These are phyloP conservation scores for Colostygia pectinataria DNA, from an alignment of 2,888 invertebrate species.

Conservation along the genomic window DNA sequence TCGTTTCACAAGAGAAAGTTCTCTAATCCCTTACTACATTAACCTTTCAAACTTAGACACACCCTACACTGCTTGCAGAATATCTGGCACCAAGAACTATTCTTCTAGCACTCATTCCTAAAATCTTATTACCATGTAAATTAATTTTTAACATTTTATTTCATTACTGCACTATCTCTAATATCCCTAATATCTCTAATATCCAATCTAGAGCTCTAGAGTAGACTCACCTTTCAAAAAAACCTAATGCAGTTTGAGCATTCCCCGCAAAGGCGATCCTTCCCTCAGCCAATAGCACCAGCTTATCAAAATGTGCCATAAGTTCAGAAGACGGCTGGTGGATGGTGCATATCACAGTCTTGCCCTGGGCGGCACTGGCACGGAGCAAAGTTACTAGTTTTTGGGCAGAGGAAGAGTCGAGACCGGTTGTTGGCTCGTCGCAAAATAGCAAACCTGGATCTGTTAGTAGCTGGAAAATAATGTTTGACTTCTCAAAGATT, in stretches of 20 bases:
- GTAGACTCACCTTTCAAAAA: conserved; percentile 83
- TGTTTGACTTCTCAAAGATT: neutral
- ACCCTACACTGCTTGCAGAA: no score
- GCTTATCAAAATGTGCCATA: conserved; percentile 90
- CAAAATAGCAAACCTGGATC: conserved; percentile 96
- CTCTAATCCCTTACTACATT: no score
- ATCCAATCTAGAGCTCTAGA: no score
- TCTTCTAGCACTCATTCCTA: no score
- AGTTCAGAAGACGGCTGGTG: conserved; percentile 96
- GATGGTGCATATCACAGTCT: conserved; percentile 95
- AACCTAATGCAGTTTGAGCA: conserved; percentile 68
- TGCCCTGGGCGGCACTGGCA: conserved; percentile 88
- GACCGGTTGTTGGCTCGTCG: conserved; percentile 97
- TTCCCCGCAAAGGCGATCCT: conserved; percentile 92
- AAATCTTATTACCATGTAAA: no score
- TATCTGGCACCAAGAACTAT: no score
- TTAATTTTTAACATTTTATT: no score
- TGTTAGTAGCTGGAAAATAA: conserved; percentile 86
- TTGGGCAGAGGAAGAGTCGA: conserved; percentile 96
- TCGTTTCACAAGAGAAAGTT: no score
- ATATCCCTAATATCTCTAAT: neutral
- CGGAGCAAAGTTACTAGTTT: conserved; percentile 89
- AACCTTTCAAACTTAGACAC: no score
- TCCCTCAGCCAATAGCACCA: conserved; percentile 93
- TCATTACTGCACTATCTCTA: no score